These are phyloP conservation scores for Cheilosia vernalis DNA, from an alignment of 2,888 invertebrate genomes.

Conservation along the genomic window DNA sequence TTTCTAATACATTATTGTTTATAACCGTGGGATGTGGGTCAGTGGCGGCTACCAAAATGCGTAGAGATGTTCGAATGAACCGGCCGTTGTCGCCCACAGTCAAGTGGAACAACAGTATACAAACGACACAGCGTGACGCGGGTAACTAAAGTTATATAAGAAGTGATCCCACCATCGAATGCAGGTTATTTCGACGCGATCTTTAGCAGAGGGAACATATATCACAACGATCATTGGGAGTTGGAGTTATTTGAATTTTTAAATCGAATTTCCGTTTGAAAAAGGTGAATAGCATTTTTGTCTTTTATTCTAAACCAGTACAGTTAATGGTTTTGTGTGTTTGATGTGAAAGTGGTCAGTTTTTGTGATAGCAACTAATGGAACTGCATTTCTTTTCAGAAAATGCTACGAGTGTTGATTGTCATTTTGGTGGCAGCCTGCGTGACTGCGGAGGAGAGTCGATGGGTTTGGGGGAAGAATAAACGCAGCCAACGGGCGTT, in stretches of 20 bases:
- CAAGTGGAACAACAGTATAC: background rate
- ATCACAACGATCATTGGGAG: slow-evolving; percentile 12
- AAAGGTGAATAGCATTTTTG: slow-evolving; percentile 32
- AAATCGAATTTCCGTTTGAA: slow-evolving; percentile 10
- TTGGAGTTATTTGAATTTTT: slow-evolving; percentile 20
- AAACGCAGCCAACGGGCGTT: slow-evolving; percentile 77
- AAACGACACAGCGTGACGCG: slow-evolving; percentile 5
- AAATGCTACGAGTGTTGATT: slow-evolving; percentile 41
- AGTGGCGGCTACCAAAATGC: slow-evolving; percentile 40
- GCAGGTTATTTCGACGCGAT: slow-evolving; percentile 56
- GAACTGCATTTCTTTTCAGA: slow-evolving; percentile 26
- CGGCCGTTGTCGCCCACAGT: slow-evolving; percentile 41
- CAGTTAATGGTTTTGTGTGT: slow-evolving; percentile 1
- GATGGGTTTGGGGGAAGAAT: slow-evolving; percentile 80
- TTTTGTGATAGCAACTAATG: slow-evolving; percentile 4
- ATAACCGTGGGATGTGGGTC: slow-evolving; percentile 56
- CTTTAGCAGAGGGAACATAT: slow-evolving; percentile 50
- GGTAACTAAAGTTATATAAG: slow-evolving; percentile 62
- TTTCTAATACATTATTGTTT: slow-evolving; percentile 45
- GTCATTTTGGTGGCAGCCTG: slow-evolving; percentile 25
- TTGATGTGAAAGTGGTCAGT: slow-evolving; percentile 17
- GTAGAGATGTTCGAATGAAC: slow-evolving; percentile 61
- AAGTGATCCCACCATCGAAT: slow-evolving; percentile 32
- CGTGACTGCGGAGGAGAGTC: slow-evolving; percentile 77
- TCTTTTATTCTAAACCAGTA: background rate